Evolutionary conservation across 2,797 vertebrate genomes (phyloP).

Genomic region (Danio choprae): DNA sequence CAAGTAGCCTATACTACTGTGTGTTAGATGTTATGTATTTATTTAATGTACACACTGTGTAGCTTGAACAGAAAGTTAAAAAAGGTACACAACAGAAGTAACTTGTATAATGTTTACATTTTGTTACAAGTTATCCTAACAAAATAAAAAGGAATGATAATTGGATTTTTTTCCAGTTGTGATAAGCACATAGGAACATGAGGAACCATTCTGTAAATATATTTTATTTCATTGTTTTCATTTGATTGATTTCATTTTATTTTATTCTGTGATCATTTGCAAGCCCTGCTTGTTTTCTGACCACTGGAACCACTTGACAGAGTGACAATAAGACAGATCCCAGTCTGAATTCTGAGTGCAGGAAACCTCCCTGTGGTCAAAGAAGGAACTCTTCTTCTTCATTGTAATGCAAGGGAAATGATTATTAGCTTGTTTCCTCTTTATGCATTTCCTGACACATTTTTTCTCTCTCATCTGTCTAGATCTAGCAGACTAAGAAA

Average conservation of each 20-base stretch:
- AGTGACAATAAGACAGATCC: not conserved
- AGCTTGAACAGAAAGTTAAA: not conserved
- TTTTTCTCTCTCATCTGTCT: not conserved
- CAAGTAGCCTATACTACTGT: not conserved
- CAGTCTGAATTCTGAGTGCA: conserved; percentile 1
- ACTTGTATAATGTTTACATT: not conserved
- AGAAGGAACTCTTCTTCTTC: conserved; percentile 18
- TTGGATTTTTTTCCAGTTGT: no score
- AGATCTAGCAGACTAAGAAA: not conserved
- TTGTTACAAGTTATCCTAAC: not conserved
- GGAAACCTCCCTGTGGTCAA: conserved; percentile 31
- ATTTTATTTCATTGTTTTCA: not conserved
- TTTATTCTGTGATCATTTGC: not conserved
- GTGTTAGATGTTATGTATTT: not conserved
- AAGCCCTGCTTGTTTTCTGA: not conserved
- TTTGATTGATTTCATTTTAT: no score
- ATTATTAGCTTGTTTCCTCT: not conserved
- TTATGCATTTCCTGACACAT: not conserved
- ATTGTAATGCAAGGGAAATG: not conserved
- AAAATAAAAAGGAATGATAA: not conserved
- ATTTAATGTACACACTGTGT: not conserved
- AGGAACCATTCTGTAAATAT: not conserved
- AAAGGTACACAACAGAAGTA: no score
- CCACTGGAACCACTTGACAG: not conserved
- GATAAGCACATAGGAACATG: not conserved